Conservation (phyloP, 2,888 invertebrate species). For the Melangyna quadrimaculata region DNA sequence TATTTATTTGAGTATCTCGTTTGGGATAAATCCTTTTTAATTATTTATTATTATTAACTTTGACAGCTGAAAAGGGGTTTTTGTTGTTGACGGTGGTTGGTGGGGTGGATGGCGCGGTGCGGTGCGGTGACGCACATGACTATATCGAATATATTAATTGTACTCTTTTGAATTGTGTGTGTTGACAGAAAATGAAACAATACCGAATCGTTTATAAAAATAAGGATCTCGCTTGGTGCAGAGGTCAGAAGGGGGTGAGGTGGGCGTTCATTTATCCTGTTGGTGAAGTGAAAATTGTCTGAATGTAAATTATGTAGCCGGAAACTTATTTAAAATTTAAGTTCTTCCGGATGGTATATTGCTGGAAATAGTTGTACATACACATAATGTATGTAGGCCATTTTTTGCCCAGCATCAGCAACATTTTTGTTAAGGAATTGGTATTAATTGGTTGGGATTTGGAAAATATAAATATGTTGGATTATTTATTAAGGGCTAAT, state of each 20-base stretch:
- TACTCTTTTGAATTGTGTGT: background rate
- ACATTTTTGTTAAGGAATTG: background rate
- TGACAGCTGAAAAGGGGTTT: background rate
- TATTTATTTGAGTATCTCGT: conserved; percentile 9
- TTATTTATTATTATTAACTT: conserved; percentile 57
- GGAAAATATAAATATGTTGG: background rate
- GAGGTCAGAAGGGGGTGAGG: background rate
- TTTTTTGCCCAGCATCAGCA: background rate
- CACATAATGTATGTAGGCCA: background rate
- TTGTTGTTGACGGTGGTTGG: background rate
- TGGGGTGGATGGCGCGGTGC: background rate
- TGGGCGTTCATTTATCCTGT: background rate
- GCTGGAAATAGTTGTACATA: background rate
- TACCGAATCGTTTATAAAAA: background rate
- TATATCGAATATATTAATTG: conserved; percentile 57
- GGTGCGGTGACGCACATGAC: background rate
- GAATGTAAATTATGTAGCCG: conserved; percentile 53
- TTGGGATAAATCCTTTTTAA: conserved; percentile 49
- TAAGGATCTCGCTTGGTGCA: background rate
- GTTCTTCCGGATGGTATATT: conserved; percentile 46
- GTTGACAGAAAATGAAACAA: conserved; percentile 31
- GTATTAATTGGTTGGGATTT: conserved; percentile 34
- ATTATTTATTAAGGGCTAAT: background rate
- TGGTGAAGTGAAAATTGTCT: conserved; percentile 21
- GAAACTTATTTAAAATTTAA: conserved; percentile 64